Conservation (phyloP, 1,140 invertebrate species). For the Tetranychus urticae region DNA sequence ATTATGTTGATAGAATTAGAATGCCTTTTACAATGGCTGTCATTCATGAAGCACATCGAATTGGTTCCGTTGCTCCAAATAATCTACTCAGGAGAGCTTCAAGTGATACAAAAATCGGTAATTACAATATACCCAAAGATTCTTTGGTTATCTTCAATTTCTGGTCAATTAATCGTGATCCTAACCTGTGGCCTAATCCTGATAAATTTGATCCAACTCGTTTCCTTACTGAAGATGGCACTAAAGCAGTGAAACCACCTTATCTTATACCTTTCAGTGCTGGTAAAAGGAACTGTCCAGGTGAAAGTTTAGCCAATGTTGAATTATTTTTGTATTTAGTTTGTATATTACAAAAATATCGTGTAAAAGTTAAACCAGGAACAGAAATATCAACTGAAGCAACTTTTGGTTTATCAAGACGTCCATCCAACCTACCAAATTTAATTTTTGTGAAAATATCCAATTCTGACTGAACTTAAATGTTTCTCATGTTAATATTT, state of each 20-base stretch:
- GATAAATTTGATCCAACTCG: constrained; percentile 41
- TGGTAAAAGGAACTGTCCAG: constrained; percentile 61
- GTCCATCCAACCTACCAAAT: no score
- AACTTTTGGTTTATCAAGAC: no score
- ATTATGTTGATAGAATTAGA: constrained; percentile 7
- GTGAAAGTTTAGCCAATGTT: constrained; percentile 52
- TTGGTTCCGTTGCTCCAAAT: constrained; percentile 10
- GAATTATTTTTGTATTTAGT: constrained; percentile 63
- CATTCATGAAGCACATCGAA: constrained; percentile 14
- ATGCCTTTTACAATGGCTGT: constrained; percentile 15
- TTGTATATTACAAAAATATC: constrained; percentile 42
- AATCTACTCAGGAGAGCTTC: constrained; percentile 3
- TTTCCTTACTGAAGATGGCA: constrained; percentile 21
- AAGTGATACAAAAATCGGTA: not conserved
- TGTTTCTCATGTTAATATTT: no score
- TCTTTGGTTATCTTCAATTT: constrained; percentile 34
- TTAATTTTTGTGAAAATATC: no score
- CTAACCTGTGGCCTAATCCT: constrained; percentile 37
- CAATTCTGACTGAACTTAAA: no score
- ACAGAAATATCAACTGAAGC: no score
- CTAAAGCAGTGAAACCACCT: constrained; percentile 7
- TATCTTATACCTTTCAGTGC: constrained; percentile 17
- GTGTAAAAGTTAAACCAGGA: no score
- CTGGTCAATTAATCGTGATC: constrained; percentile 39
- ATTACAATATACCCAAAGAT: constrained; percentile 10